Evolutionary conservation across 2,888 invertebrate genomes (phyloP).

Genomic region (Brenthis daphne): DNA sequence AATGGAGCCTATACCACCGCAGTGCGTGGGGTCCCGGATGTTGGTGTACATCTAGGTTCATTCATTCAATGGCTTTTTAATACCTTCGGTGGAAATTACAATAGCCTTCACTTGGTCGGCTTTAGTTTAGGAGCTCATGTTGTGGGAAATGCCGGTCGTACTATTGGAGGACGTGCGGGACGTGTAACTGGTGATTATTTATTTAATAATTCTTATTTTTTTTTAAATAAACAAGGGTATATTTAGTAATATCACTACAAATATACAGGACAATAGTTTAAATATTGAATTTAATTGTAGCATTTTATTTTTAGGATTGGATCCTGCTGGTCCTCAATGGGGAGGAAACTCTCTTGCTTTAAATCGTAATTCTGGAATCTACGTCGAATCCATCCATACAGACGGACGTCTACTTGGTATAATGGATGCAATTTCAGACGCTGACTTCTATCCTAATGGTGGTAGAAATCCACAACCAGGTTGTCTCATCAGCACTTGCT

Average conservation of each 20-base stretch:
- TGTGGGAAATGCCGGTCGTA: conserved; percentile 63
- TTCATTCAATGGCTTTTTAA: conserved; percentile 67
- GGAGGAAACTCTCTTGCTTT: conserved; percentile 47
- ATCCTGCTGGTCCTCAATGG: conserved; percentile 58
- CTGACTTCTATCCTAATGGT: conserved; percentile 55
- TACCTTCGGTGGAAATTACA: conserved; percentile 62
- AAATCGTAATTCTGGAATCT: conserved; percentile 45
- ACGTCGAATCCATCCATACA: conserved; percentile 53
- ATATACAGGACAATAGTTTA: no score
- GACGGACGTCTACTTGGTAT: conserved; percentile 51
- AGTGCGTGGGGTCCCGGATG: conserved; percentile 56
- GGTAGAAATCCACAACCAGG: conserved; percentile 50
- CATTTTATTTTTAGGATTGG: conserved; percentile 47
- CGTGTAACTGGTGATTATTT: conserved; percentile 58
- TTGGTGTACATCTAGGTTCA: conserved; percentile 63
- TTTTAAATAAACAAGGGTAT: no score
- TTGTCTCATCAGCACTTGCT: conserved; percentile 46
- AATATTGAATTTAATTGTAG: no score
- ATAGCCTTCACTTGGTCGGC: conserved; percentile 70
- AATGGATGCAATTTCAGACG: conserved; percentile 46
- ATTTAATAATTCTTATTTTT: neutral
- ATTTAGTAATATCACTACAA: no score
- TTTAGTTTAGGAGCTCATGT: conserved; percentile 76
- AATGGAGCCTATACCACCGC: conserved; percentile 53
- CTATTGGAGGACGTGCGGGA: conserved; percentile 45